These are phyloP conservation scores for Silurus meridionalis DNA, from an alignment of 2,113 vertebrate species.

Conservation along the genomic window DNA sequence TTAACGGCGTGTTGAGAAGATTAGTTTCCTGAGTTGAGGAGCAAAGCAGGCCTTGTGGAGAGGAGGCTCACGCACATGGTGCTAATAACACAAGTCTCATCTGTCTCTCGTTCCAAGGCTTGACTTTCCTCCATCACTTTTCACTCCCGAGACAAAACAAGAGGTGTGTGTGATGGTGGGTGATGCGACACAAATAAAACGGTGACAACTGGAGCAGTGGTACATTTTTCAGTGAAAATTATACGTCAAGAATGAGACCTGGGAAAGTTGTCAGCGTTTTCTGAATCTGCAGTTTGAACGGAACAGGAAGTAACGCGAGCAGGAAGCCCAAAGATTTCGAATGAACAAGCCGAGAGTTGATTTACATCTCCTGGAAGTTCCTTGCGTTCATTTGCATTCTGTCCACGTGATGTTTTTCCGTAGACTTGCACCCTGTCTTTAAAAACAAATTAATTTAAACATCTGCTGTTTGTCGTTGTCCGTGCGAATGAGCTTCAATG, in stretches of 20 bases:
- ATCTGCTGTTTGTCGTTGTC: conserved; percentile 1
- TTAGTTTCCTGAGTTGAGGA: conserved; percentile 59
- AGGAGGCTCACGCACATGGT: conserved; percentile 13
- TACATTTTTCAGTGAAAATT: neutral
- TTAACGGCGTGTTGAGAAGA: conserved; percentile 58
- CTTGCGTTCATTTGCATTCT: neutral
- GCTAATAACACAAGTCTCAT: conserved; percentile 54
- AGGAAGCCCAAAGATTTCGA: neutral
- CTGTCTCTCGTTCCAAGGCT: conserved; percentile 39
- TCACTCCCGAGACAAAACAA: conserved; percentile 36
- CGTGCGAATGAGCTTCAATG: conserved; percentile 35
- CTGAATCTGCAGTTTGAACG: neutral
- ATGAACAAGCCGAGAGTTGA: neutral
- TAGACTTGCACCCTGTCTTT: neutral
- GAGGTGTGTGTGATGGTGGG: conserved; percentile 10
- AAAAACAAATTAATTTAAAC: neutral
- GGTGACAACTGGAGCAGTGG: conserved; percentile 3
- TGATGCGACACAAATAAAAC: conserved; percentile 19
- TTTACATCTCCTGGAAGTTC: neutral
- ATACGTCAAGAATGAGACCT: no score
- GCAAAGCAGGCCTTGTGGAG: conserved; percentile 43
- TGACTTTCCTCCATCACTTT: conserved; percentile 40
- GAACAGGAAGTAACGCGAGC: neutral
- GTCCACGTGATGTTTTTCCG: neutral
- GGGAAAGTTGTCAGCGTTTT: neutral